Base-by-base conservation (phyloP, 2,113 vertebrate genomes). In the Sinosuthora webbiana region DNA sequence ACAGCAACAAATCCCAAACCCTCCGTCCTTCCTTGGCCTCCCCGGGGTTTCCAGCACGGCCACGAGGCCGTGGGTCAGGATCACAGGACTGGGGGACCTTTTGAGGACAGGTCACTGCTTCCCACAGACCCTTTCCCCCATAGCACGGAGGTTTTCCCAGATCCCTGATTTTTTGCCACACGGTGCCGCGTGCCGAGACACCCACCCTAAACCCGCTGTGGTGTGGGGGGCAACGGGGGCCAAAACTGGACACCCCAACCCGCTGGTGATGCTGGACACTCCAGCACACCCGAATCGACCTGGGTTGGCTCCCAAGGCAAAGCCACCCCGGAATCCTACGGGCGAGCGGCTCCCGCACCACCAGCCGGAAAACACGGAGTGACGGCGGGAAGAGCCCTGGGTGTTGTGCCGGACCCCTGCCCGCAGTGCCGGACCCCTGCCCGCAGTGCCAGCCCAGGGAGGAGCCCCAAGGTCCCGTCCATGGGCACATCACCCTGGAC, bases 101-200 rank as follows among this genome's bases (percentile, higher is more conserved):
- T 45, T 2, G 5, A 83, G 84, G 64, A 23, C 15, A 15, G 53
- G 24, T 23, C 13, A 2, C 44, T 24, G 39, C 28, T 15, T 35
- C 68, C 76, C 59, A 1, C 30, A 14, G 33, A 41, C 2, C 42
- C 47, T 28, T 11, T 21, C 10, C 11, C 20, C n/a, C 4, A 0
- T 0, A 6, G 13, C 0, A 2, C 0, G 0, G 50, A 22, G 70
- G 13, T 70, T 68, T 77, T 60, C 52, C 84, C 63, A 35, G 0
- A 76, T 3, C 22, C 44, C 33, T 0, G 1, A 3, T 25, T 70
- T 83, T 70, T 4, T 49, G 14, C 53, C 2, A 1, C 30, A 1
- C 3, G 0, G 18, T 0, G 19, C 12, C 12, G 11, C 2, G 4
- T 10, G 6, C 33, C 1, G 1, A 75, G 47, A 47, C 3, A 0